Evolutionary conservation across 2,797 vertebrate species (phyloP).

Genomic region (Ispidina picta): DNA sequence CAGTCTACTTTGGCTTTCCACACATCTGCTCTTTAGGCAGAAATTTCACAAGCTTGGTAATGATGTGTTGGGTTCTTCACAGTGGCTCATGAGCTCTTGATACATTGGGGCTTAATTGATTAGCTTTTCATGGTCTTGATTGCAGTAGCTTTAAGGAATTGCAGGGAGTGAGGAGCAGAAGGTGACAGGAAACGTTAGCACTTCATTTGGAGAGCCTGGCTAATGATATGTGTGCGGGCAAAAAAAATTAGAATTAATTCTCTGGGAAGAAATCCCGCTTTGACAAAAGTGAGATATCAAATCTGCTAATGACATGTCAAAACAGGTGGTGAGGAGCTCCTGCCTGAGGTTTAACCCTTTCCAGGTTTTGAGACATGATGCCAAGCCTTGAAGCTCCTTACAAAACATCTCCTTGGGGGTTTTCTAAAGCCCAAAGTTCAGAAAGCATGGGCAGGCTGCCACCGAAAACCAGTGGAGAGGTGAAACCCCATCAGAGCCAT

Average conservation of each 20-base stretch:
- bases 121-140: constrained; percentile 74
- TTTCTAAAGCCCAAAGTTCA: background rate
- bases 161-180: constrained; percentile 54
- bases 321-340: constrained; percentile 7
- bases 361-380: accelerated
- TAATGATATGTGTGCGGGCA: constrained; percentile 67
- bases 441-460: background rate
- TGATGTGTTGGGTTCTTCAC: constrained; percentile 68
- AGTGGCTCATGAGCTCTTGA: constrained; percentile 35
- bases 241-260: constrained; percentile 61
- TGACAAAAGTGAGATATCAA: constrained; percentile 36
- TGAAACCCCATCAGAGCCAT: background rate
- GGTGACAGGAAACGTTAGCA: constrained; percentile 73
- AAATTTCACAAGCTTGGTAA: constrained; percentile 61
- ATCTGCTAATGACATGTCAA: constrained; percentile 50
- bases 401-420: background rate
- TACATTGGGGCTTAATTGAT: constrained; percentile 72
- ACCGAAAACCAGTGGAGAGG: background rate
- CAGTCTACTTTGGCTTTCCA: background rate
- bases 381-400: background rate
- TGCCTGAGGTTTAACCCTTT: background rate
- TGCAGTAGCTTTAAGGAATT: constrained; percentile 52
- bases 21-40: constrained; percentile 55
- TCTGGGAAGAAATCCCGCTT: constrained; percentile 5
- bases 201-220: constrained; percentile 60